Evolutionary conservation across 2,797 vertebrate species (phyloP), one percentile per base, ranked within the genome.

Genomic region (Spondyliosoma cantharus): DNA sequence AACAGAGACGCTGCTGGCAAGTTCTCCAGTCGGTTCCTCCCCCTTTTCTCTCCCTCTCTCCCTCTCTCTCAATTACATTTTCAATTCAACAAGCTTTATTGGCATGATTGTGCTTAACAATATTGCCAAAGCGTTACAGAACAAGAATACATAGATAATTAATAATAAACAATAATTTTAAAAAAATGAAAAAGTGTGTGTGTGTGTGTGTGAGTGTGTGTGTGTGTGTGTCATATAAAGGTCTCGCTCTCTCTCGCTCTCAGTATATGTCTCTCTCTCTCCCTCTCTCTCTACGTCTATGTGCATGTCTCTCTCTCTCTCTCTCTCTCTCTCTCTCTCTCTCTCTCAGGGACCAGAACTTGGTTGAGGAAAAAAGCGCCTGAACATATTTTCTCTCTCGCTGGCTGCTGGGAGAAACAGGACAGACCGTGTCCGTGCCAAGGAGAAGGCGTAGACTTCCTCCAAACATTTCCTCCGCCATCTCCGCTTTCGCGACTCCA

Each of bases 361-460:
- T 81, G 88, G 88, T 91, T 84, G 63, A 86, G 90, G 78, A 88
- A 86, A 27, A 88, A 87, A 71, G 68, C 71, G 57, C 74, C 78
- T 60, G 81, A 82, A 75, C 78, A 58, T 74, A 43, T 76, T 81
- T 84, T 75, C 5, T 22, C 50, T 78, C 50, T 78, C 58, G 59
- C 76, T 74, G n/a, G 43, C 43, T 45, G 49, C 78, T 87, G 58
- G 67, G 60, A 86, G 84, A 80, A 88, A 85, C 88, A 84, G 85
- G 86, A 89, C 86, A 59, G 76, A 37, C 24, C 74, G 58, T 1
- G 68, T 85, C 74, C 58, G 83, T 85, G 82, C 90, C 82, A 83
- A 67, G 78, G 78, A 87, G 92, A 91, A 93, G 91, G 92, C 92
- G 91, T 90, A 82, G 57, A 92, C 92, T 93, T 93, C 92, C 92